Evolutionary conservation across 2,888 invertebrate species (phyloP).

Genomic region (Tryphoninae sp.): DNA sequence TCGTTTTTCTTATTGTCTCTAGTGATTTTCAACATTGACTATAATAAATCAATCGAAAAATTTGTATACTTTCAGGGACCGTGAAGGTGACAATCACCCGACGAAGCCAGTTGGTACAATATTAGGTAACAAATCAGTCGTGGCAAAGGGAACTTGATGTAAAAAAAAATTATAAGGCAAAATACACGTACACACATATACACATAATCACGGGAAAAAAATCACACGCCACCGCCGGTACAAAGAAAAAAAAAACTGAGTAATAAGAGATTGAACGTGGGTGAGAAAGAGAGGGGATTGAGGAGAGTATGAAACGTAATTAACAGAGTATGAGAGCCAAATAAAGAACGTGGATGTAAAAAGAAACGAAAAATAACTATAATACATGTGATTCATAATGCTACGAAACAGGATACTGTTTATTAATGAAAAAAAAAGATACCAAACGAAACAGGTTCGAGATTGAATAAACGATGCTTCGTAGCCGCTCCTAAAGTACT

Average conservation of each 20-base stretch:
- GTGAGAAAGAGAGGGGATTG: constrained; percentile 17
- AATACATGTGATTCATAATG: constrained; percentile 51
- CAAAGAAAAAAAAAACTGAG: constrained; percentile 57
- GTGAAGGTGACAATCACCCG: constrained; percentile 80
- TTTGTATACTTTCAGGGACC: constrained; percentile 75
- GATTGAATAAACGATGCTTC: constrained; percentile 36
- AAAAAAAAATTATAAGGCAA: constrained; percentile 35
- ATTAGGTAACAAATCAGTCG: constrained; percentile 66
- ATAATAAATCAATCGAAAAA: background rate
- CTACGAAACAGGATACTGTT: constrained; percentile 43
- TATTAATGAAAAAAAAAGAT: constrained; percentile 34
- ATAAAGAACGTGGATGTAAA: constrained; percentile 40
- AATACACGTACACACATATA: constrained; percentile 46
- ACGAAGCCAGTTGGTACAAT: constrained; percentile 77
- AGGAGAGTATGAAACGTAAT: constrained; percentile 25
- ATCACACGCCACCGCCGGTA: constrained; percentile 64
- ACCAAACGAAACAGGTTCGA: constrained; percentile 39
- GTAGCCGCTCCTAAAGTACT: constrained; percentile 44
- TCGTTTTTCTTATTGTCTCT: constrained; percentile 1
- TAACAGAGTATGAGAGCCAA: constrained; percentile 30
- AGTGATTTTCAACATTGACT: background rate
- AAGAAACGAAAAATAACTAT: constrained; percentile 33
- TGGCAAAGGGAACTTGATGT: constrained; percentile 40
- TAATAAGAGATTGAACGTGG: constrained; percentile 44
- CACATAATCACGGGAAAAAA: constrained; percentile 32